Percentiles rank a stretch among this genome's conserved stretches.
phyloP scores from a whole-genome alignment of 2,888 invertebrate species.

The Acleris sparsana region DNA sequence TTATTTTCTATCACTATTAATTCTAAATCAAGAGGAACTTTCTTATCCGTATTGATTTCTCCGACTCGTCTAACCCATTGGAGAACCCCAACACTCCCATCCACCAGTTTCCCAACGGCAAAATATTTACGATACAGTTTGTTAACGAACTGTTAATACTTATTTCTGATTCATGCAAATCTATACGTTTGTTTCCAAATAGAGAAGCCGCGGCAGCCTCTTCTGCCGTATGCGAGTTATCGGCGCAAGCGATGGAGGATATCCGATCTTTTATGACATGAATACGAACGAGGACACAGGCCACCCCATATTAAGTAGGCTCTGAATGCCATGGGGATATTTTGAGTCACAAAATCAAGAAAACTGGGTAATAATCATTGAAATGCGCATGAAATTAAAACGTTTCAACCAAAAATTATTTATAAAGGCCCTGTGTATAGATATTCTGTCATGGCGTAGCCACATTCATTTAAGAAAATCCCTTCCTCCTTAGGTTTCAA shows the following conservation, averaged over 20 bases:
- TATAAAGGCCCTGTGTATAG: too few species aligned
- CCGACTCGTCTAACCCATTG: conserved; percentile 23
- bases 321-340: too few species aligned
- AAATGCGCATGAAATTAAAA: too few species aligned
- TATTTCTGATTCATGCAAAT: conserved; percentile 74
- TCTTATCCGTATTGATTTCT: background rate
- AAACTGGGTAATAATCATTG: too few species aligned
- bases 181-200: conserved; percentile 65
- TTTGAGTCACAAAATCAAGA: too few species aligned
- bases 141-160: conserved; percentile 73
- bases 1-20: too few species aligned
- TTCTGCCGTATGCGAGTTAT: conserved; percentile 6
- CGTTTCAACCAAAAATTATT: too few species aligned
- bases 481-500: too few species aligned
- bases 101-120: conserved; percentile 58
- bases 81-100: conserved; percentile 6
- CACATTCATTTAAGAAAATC: too few species aligned
- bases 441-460: too few species aligned
- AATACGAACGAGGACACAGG: background rate
- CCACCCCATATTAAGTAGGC: too few species aligned
- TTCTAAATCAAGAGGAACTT: background rate
- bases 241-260: conserved; percentile 19
- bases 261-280: too few species aligned
- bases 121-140: conserved; percentile 73
- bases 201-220: conserved; percentile 53